Evolutionary conservation across 2,113 vertebrate species (phyloP).

Genomic region (Acanthochromis polyacanthus): DNA sequence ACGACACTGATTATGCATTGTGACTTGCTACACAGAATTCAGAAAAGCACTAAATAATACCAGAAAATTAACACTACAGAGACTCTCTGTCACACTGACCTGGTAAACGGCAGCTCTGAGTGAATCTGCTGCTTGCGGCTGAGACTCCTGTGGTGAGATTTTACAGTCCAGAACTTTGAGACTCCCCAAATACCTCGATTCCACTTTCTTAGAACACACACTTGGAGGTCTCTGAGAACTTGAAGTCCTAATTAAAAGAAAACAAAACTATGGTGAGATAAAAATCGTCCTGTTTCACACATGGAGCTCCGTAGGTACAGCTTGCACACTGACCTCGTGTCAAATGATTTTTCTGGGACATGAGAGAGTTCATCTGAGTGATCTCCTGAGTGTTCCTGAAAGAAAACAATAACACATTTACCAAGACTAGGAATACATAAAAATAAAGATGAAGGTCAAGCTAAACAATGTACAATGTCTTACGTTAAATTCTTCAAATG

Average conservation of each 20-base stretch:
- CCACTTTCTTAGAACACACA: slow-evolving; percentile 63
- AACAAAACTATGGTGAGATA: neutral
- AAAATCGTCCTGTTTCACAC: neutral
- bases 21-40: neutral
- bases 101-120: slow-evolving; percentile 93
- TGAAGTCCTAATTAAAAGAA: slow-evolving; percentile 50
- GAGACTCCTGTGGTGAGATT: slow-evolving; percentile 71
- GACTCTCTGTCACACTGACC: slow-evolving; percentile 77
- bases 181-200: slow-evolving; percentile 89
- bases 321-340: slow-evolving; percentile 67
- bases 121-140: slow-evolving; percentile 84
- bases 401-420: slow-evolving; percentile 20
- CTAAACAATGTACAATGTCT: slow-evolving; percentile 24
- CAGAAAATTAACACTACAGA: neutral
- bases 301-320: neutral
- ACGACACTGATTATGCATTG: too few relatives aligned
- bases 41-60: neutral
- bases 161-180: slow-evolving; percentile 90
- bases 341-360: slow-evolving; percentile 41
- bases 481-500: slow-evolving; percentile 76
- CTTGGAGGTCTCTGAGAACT: slow-evolving; percentile 65
- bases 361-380: slow-evolving; percentile 36
- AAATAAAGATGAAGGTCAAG: neutral
- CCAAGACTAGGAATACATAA: neutral
- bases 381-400: slow-evolving; percentile 56